Percentiles rank a stretch among this genome's conserved stretches.
phyloP scores from a whole-genome alignment of 2,113 vertebrate species.

The Cephalopterus ornatus region DNA sequence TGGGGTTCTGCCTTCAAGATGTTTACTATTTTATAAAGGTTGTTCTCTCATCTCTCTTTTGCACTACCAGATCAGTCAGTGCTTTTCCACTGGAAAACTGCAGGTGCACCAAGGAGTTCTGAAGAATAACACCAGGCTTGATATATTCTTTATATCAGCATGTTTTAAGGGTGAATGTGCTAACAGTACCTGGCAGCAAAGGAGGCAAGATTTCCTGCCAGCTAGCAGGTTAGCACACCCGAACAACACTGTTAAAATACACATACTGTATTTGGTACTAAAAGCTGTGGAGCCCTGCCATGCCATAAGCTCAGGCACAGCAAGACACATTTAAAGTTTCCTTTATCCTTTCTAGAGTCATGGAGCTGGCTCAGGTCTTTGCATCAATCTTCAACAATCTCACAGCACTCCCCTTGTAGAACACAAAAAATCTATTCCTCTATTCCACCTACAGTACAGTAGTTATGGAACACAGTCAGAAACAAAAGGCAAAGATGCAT shows the following conservation, averaged over 20 bases:
- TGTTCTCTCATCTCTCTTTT: not conserved
- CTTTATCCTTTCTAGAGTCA: not conserved
- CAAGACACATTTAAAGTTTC: not conserved
- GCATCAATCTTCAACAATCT: not conserved
- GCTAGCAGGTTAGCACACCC: not conserved
- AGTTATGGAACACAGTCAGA: not conserved
- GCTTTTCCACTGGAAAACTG: not conserved
- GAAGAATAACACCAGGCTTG: not conserved
- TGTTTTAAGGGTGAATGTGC: not conserved
- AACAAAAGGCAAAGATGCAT: not conserved
- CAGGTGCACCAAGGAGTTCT: rapidly evolving
- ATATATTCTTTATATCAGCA: not conserved
- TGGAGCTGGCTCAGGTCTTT: not conserved
- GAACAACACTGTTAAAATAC: not conserved
- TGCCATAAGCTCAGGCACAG: not conserved
- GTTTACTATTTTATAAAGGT: not conserved
- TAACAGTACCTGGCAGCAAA: not conserved
- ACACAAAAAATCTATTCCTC: not conserved
- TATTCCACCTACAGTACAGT: not conserved
- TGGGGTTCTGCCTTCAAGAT: not conserved
- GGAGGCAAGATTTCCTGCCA: not conserved
- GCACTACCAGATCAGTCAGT: not conserved
- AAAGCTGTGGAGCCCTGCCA: not conserved
- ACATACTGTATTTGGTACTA: not conserved
- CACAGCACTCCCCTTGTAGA: not conserved